Evolutionary conservation across 2,113 vertebrate genomes (phyloP), one percentile per base, ranked within the genome.

Genomic region (Pelecanoides urinatrix): DNA sequence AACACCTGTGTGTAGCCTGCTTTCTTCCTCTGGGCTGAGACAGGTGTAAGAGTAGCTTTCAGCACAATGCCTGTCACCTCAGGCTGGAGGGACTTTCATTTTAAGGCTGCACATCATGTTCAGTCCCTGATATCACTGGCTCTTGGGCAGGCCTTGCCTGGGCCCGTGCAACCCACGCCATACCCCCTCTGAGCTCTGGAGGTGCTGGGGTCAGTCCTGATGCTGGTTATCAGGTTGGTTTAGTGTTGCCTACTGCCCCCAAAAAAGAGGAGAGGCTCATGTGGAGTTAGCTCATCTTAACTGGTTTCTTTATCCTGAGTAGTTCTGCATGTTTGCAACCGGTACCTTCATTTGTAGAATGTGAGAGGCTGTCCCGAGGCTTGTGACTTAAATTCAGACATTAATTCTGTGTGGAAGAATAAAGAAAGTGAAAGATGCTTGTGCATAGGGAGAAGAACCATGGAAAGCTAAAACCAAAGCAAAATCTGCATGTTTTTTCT

Each of bases 81-180:
- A 67, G 72, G 86, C 83, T 84, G 63, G 11, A 36, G 29, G 9
- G 38, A 16, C 6, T 75, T 61, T 4, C 26, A 13, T 67, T 81
- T 61, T 44, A 74, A 61, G n/a, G 55, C 44, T 50, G 42, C 22
- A 16, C 6, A 11, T 47, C 1, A 1, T 10, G 1, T 61, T 45
- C 8, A 8, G n/a, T 27, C 49, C 15, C 58, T 55, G 61, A 4
- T 6, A 13, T 22, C 47, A 2, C 27, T 10, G 58, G 8, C 34
- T 58, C 25, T 29, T 32, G n/a, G 6, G 29, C 13, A 15, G 44
- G 16, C 17, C 36, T 78, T 73, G 10, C 17, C 26, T 52, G 36
- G 34, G 21, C 9, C 27, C 15, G 0, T 0, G 3, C 13, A 52
- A 12, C 21, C 32, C 5, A 0, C 0, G 0, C 26, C 13, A 10